Conservation (phyloP, 1,140 invertebrate species). For the Vollenhovia emeryi region DNA sequence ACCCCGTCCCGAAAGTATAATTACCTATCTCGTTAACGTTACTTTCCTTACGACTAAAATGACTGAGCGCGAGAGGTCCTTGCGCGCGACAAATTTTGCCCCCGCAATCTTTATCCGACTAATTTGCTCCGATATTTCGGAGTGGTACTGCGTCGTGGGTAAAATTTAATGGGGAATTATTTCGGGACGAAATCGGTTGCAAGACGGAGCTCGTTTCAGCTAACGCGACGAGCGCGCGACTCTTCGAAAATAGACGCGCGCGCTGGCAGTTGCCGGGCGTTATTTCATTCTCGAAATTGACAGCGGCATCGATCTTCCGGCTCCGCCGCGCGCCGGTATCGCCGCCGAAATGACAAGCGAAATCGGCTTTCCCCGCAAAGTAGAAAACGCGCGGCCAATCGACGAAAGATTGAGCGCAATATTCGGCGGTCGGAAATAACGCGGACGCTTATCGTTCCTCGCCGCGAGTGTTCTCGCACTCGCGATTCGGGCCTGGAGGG, state of each 20-base stretch:
- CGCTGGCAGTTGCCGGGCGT: background rate
- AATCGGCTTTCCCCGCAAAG: background rate
- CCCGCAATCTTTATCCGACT: background rate
- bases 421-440: background rate
- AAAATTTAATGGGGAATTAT: conserved; percentile 1
- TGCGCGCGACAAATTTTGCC: background rate
- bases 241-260: conserved; percentile 55
- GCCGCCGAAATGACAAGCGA: background rate
- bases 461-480: background rate
- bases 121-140: background rate
- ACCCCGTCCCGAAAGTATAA: background rate
- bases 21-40: background rate
- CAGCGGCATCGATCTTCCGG: conserved; percentile 21
- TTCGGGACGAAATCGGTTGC: background rate
- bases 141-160: background rate
- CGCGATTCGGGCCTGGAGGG: background rate
- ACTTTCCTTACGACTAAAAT: background rate
- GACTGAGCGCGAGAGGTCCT: background rate
- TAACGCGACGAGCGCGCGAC: conserved; percentile 21
- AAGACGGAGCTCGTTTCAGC: conserved; percentile 6
- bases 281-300: conserved; percentile 41
- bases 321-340: background rate
- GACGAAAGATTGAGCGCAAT: background rate
- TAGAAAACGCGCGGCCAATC: background rate
- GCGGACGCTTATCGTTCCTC: background rate